Conservation (phyloP, 2,888 invertebrate species). For the Teleogryllus oceanicus region DNA sequence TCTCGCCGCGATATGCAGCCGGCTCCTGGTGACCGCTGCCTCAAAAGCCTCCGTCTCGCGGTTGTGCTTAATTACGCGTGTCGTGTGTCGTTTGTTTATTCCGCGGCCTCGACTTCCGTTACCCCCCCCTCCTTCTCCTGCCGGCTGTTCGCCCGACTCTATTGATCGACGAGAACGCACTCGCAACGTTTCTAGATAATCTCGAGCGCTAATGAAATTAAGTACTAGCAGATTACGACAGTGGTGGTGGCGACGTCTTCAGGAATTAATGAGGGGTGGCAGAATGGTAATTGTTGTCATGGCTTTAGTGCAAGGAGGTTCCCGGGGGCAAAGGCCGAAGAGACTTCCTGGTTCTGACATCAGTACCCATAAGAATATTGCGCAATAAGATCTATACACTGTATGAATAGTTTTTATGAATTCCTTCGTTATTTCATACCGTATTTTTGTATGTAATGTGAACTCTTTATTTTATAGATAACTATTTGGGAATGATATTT, state of each 20-base stretch:
- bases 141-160: not conserved
- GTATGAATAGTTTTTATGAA: too few species aligned
- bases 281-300: too few species aligned
- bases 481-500: too few species aligned
- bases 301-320: too few species aligned
- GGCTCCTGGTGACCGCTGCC: not conserved
- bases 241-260: not conserved
- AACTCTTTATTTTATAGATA: too few species aligned
- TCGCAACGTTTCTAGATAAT: not conserved
- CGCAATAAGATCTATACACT: too few species aligned
- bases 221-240: not conserved
- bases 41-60: too few species aligned
- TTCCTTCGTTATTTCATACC: too few species aligned
- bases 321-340: too few species aligned
- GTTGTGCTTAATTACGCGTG: not conserved
- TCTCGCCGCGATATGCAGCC: not conserved
- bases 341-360: too few species aligned
- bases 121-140: not conserved
- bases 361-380: too few species aligned
- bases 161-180: not conserved
- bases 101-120: not conserved
- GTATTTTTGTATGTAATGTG: too few species aligned
- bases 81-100: not conserved
- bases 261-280: constrained; percentile 1
- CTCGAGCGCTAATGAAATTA: not conserved